Percentiles rank a stretch among this genome's conserved stretches.
Evolutionary conservation across 1,140 invertebrate genomes (phyloP).

Genomic region (Drosophila parvula): DNA sequence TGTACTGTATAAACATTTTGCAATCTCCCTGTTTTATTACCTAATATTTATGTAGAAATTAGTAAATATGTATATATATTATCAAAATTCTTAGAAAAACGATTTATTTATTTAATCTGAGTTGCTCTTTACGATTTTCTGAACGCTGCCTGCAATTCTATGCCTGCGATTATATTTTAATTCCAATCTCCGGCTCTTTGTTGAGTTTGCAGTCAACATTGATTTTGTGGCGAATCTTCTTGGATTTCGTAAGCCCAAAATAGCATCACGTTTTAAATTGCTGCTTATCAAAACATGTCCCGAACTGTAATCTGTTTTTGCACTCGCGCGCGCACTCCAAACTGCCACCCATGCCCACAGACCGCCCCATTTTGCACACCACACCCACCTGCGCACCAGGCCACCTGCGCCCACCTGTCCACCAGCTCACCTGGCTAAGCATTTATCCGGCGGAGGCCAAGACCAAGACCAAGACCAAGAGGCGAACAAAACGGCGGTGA

Average conservation of each 20-base stretch:
- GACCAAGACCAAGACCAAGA: constrained; percentile 48
- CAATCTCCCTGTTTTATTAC: too few relatives aligned
- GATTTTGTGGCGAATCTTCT: constrained; percentile 37
- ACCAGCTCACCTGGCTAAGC: constrained; percentile 30
- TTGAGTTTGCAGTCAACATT: constrained; percentile 23
- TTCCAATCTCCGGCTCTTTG: constrained; percentile 1
- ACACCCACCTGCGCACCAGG: constrained; percentile 4
- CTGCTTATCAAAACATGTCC: constrained; percentile 83
- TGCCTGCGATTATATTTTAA: constrained; percentile 2
- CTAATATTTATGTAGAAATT: background rate
- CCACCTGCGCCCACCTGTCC: constrained; percentile 20
- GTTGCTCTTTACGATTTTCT: background rate
- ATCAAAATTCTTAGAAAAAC: background rate
- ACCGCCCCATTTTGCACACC: background rate
- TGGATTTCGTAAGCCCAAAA: constrained; percentile 65
- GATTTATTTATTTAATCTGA: background rate
- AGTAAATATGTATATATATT: background rate
- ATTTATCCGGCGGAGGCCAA: constrained; percentile 26
- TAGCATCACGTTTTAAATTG: constrained; percentile 83
- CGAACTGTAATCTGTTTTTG: constrained; percentile 80
- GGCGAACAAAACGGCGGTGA: constrained; percentile 56
- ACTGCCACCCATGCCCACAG: constrained; percentile 16
- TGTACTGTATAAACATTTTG: too few relatives aligned
- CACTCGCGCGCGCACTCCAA: constrained; percentile 57
- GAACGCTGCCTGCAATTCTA: background rate